Evolutionary conservation across 2,113 vertebrate species (phyloP), one percentile per base, ranked within the genome.

Genomic region (Hydrolagus affinis): DNA sequence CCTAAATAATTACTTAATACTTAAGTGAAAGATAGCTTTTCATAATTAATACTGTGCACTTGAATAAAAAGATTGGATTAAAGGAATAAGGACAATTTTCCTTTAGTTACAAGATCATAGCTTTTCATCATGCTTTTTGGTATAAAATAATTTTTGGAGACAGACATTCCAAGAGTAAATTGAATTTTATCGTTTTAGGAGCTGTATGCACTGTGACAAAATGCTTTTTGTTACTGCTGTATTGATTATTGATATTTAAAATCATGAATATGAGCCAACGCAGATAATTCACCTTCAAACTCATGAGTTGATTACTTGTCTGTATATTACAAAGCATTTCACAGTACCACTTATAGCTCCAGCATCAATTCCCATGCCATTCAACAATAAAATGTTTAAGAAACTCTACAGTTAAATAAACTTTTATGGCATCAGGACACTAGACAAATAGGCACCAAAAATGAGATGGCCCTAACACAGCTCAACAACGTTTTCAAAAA

Each of bases 51-150:
- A 4, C 56, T 59, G 57, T 60, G 21, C 56, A 76, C n/a, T 8
- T 12, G 21, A 74, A 74, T 74, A 44, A 77, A 77, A 74, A 77
- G 12, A 44, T 59, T 77, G 59, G 19, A 77, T 59, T 77, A 77
- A 77, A 77, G 75, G 21, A 59, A 59, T 57, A 77, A 1, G 59
- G 59, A 59, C 56, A 60, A 21, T 77, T n/a, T n/a, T n/a, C n/a
- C n/a, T n/a, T n/a, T n/a, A n/a, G n/a, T n/a, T n/a, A n/a, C n/a
- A n/a, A n/a, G n/a, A n/a, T n/a, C n/a, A n/a, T n/a, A n/a, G n/a
- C n/a, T n/a, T n/a, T n/a, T n/a, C n/a, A n/a, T n/a, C n/a, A n/a
- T n/a, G n/a, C n/a, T n/a, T n/a, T n/a, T n/a, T n/a, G n/a, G n/a
- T n/a, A n/a, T n/a, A n/a, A n/a, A n/a, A n/a, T n/a, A n/a, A n/a